Evolutionary conservation across 2,113 vertebrate genomes (phyloP).

Genomic region (Microtus richardsoni): DNA sequence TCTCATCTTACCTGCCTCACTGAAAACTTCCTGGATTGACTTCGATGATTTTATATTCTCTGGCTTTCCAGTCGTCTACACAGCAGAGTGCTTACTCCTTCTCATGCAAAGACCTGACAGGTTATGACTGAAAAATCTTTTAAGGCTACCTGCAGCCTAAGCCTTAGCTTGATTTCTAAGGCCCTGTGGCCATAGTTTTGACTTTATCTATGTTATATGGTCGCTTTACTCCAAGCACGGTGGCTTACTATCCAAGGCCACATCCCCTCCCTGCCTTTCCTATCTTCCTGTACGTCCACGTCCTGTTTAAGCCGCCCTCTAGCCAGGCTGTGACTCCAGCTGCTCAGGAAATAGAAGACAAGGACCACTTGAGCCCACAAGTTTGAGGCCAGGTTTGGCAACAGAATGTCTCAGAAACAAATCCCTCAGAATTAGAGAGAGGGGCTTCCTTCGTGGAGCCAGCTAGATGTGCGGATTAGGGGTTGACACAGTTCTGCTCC

Average conservation of each 20-base stretch:
- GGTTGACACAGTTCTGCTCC: neutral
- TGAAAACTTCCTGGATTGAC: neutral
- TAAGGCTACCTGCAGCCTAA: neutral
- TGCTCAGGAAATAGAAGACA: neutral
- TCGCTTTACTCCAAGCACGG: neutral
- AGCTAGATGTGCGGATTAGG: neutral
- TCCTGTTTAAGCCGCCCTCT: neutral
- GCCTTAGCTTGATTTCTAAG: neutral
- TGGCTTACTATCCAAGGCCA: neutral
- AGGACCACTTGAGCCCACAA: neutral
- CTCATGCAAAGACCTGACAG: slow-evolving; percentile 10
- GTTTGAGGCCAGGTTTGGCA: neutral
- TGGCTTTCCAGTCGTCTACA: slow-evolving; percentile 17
- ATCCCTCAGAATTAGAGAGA: neutral
- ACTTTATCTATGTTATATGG: neutral
- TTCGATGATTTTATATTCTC: slow-evolving; percentile 2
- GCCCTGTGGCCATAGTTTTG: neutral
- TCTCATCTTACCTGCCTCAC: slow-evolving; percentile 12
- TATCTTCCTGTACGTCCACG: neutral
- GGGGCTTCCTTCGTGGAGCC: neutral
- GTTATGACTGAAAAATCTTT: slow-evolving; percentile 40
- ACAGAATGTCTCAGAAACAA: neutral
- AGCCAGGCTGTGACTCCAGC: neutral
- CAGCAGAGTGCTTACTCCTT: slow-evolving; percentile 39
- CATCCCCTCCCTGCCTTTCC: neutral